Evolutionary conservation across 2,797 vertebrate species (phyloP).

Genomic region (Lateolabrax maculatus): DNA sequence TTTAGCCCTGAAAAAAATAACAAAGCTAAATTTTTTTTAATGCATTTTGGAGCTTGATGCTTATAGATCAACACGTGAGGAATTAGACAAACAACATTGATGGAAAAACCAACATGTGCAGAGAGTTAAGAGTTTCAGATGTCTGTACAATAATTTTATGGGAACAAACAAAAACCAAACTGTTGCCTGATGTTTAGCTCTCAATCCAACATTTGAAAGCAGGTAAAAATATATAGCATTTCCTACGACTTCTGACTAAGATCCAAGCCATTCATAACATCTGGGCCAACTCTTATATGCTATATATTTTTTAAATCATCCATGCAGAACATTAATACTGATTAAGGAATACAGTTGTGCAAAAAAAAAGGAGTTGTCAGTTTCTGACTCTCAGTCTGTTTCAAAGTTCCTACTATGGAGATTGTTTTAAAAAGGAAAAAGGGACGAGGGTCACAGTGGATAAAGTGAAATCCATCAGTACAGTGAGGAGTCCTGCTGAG

Average conservation of each 20-base stretch:
- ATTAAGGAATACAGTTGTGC: conserved; percentile 62
- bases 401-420: conserved; percentile 12
- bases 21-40: no score
- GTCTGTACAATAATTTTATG: neutral
- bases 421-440: neutral
- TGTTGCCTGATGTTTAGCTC: neutral
- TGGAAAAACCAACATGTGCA: neutral
- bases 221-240: neutral
- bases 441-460: conserved; percentile 18
- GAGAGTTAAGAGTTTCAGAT: neutral
- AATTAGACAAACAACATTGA: neutral
- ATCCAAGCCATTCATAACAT: neutral
- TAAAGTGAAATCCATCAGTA: conserved; percentile 13
- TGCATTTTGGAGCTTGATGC: conserved; percentile 9
- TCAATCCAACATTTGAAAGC: conserved; percentile 11
- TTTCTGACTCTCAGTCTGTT: conserved; percentile 46
- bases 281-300: neutral
- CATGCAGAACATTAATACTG: conserved; percentile 81
- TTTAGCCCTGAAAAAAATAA: conserved; percentile 10
- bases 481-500: conserved; percentile 27
- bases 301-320: no score
- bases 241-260: neutral
- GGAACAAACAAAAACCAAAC: neutral
- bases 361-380: conserved; percentile 44
- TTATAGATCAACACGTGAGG: neutral